A percentile compares a stretch with the other conserved stretches of the same genome.
Evolutionary conservation across 37 sponge, comb jelly and placozoan genomes (phyloP).

Genomic region (Lycopodina hypogea): DNA sequence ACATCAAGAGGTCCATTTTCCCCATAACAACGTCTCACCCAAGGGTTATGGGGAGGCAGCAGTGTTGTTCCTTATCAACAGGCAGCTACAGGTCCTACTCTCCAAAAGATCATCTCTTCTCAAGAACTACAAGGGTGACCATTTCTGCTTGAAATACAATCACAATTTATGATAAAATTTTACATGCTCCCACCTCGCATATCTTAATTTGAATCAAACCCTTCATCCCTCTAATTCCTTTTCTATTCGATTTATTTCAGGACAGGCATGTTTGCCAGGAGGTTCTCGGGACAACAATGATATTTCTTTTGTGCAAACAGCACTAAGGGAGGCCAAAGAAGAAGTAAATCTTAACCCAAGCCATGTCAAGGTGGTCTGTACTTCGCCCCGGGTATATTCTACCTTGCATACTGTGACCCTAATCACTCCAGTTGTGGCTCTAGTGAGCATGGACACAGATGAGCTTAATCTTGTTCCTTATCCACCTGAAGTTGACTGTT

Average conservation of each 20-base stretch:
- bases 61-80: constrained; percentile 43
- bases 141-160: background rate
- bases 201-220: background rate
- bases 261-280: constrained; percentile 66
- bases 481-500: constrained; percentile 39
- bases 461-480: constrained; percentile 30
- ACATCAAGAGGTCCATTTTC: too few relatives aligned
- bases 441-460: background rate
- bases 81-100: constrained; percentile 29
- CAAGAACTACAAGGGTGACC: constrained; percentile 22
- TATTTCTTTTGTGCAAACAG: constrained; percentile 30
- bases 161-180: background rate
- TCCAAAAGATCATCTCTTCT: constrained; percentile 35
- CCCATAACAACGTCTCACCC: background rate
- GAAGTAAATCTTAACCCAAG: constrained; percentile 40
- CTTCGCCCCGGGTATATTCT: constrained; percentile 24
- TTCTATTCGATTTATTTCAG: constrained; percentile 2
- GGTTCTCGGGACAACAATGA: constrained; percentile 40
- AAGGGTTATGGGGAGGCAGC: constrained; percentile 30
- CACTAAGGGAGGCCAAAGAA: constrained; percentile 66
- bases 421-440: constrained; percentile 27
- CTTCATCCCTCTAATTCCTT: background rate
- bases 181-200: background rate
- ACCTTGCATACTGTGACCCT: background rate
- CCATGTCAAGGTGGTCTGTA: constrained; percentile 20